Percentiles rank a stretch among this genome's conserved stretches.
Evolutionary conservation across 2,888 invertebrate genomes (phyloP).

Genomic region (Thymelicus lineola): DNA sequence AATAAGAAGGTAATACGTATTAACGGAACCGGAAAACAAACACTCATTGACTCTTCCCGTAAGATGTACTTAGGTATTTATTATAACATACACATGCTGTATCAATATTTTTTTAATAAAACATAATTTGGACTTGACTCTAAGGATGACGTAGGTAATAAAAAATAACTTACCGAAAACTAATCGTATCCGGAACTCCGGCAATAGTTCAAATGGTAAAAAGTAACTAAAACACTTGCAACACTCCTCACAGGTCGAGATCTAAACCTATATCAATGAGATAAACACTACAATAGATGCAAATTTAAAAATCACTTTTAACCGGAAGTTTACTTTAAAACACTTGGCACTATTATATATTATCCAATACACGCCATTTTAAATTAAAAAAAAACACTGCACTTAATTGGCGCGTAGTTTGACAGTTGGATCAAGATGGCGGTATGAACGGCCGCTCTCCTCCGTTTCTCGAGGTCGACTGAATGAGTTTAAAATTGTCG

Average conservation of each 20-base stretch:
- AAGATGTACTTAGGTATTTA: not conserved
- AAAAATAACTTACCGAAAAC: conserved; percentile 45
- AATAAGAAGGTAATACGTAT: not conserved
- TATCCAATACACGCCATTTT: conserved; percentile 30
- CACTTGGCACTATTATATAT: conserved; percentile 27
- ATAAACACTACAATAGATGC: conserved; percentile 30
- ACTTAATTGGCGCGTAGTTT: conserved; percentile 65
- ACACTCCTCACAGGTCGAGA: conserved; percentile 57
- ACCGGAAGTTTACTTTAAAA: conserved; percentile 16
- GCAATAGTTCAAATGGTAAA: conserved; percentile 59
- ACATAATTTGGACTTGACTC: not conserved
- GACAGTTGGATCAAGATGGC: conserved; percentile 65
- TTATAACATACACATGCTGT: not conserved
- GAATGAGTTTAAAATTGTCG: conserved; percentile 63
- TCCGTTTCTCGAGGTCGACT: conserved; percentile 78
- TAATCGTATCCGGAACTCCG: conserved; percentile 45
- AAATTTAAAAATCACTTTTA: conserved; percentile 20
- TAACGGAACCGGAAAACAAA: conserved; percentile 1
- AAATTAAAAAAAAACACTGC: conserved; percentile 40
- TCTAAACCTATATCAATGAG: conserved; percentile 45
- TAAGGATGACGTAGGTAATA: not conserved
- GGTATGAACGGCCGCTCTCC: conserved; percentile 59
- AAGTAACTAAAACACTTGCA: conserved; percentile 52
- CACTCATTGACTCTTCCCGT: not conserved
- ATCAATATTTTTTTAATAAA: not conserved